Conservation (phyloP, 2,113 vertebrate species). For the Bufo bufo region DNA sequence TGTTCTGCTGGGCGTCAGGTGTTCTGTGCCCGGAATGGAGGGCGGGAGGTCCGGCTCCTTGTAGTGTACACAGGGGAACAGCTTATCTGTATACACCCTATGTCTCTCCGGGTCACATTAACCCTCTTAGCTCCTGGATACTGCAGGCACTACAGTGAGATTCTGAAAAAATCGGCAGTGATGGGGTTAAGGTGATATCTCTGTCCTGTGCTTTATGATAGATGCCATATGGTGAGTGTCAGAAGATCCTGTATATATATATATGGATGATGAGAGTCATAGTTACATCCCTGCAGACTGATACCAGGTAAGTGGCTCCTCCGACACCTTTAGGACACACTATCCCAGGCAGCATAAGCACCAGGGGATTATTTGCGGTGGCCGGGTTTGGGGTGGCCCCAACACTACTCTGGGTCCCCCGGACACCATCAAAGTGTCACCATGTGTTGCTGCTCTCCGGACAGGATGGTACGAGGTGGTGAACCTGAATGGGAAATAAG, state of each 20-base stretch:
- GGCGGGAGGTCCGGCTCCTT: not conserved
- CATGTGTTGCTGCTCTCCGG: too few relatives aligned
- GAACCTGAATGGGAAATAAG: too few relatives aligned
- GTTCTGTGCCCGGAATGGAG: not conserved
- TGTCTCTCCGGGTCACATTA: conserved; percentile 9
- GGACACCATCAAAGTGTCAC: too few relatives aligned
- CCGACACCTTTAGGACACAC: not conserved
- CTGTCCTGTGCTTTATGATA: not conserved
- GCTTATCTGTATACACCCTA: not conserved
- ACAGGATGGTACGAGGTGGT: too few relatives aligned
- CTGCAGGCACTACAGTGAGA: not conserved
- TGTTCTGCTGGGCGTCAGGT: not conserved
- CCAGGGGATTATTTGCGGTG: too few relatives aligned
- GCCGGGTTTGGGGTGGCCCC: too few relatives aligned
- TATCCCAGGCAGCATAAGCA: too few relatives aligned
- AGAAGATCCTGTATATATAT: conserved; percentile 16
- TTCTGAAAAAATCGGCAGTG: not conserved
- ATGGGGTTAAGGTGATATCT: not conserved
- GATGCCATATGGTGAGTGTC: not conserved
- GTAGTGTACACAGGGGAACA: not conserved
- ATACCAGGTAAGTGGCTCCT: not conserved
- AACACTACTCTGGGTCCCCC: too few relatives aligned
- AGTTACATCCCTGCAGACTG: not conserved
- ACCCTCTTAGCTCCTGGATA: not conserved
- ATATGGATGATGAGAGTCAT: not conserved